phyloP scores from a whole-genome alignment of 2,888 invertebrate species.

The Conops quadrifasciatus region DNA sequence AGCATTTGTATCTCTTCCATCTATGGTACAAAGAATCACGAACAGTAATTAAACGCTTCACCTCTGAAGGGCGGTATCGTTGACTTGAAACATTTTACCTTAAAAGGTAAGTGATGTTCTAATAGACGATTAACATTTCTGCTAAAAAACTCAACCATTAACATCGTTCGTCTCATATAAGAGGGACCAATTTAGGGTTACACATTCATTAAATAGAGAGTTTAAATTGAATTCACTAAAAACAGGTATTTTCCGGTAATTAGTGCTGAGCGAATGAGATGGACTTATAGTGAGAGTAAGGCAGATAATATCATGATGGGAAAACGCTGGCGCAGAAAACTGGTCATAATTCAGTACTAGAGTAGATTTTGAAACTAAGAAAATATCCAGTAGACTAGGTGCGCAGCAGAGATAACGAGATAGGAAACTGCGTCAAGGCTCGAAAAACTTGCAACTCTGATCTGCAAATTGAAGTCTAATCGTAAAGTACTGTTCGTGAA shows the following conservation, averaged over 20 bases:
- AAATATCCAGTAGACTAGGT: conserved; percentile 12
- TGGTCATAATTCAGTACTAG: conserved; percentile 9
- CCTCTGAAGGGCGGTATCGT: background rate
- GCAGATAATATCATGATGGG: conserved; percentile 7
- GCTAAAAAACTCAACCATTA: background rate
- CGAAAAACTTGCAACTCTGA: no score
- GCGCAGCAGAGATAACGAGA: no score
- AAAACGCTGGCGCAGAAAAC: background rate
- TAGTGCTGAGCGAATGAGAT: background rate
- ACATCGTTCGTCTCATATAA: background rate
- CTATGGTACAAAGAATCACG: background rate
- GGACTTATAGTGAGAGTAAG: background rate
- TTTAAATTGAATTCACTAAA: background rate
- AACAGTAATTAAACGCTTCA: background rate
- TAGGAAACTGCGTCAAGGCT: no score
- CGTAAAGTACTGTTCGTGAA: no score
- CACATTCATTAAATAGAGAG: background rate
- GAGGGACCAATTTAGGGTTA: background rate
- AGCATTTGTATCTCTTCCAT: conserved; percentile 17
- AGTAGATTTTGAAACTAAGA: background rate
- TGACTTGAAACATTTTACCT: background rate
- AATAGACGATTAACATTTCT: background rate
- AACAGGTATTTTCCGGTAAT: background rate
- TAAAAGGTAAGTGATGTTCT: background rate
- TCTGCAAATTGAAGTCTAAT: no score